phyloP scores from a whole-genome alignment of 64 coral and sea anemone genomes.

The Montipora sp. region DNA sequence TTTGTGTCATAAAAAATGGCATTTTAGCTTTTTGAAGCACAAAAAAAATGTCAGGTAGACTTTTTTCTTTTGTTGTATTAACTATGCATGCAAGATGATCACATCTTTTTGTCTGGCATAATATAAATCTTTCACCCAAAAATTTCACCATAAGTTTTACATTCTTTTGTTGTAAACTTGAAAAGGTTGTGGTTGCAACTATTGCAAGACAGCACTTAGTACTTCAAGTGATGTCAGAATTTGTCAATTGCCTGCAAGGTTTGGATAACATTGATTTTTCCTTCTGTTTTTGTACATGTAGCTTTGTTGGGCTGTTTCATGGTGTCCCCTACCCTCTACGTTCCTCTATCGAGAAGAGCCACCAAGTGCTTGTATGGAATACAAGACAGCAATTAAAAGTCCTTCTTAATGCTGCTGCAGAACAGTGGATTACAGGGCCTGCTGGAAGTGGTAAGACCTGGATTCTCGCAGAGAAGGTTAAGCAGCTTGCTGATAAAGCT shows the following conservation, averaged over 20 bases:
- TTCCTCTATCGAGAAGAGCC: not conserved
- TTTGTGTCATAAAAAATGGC: too few relatives aligned
- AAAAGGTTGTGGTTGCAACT: too few relatives aligned
- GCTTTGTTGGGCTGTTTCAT: slow-evolving; percentile 3
- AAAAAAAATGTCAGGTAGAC: too few relatives aligned
- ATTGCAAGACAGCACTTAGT: too few relatives aligned
- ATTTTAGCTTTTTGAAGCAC: too few relatives aligned
- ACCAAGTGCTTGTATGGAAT: not conserved
- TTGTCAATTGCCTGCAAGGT: not conserved
- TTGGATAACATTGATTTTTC: not conserved
- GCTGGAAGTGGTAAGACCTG: slow-evolving; percentile 79
- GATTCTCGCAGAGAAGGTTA: slow-evolving; percentile 50
- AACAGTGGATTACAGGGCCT: slow-evolving; percentile 74
- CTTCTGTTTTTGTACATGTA: not conserved
- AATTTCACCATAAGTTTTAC: too few relatives aligned
- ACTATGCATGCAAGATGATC: too few relatives aligned
- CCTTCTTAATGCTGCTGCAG: not conserved
- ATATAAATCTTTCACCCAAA: too few relatives aligned
- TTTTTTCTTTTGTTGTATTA: too few relatives aligned
- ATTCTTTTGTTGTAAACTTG: too few relatives aligned
- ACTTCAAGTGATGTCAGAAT: not conserved
- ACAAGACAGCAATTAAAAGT: slow-evolving; percentile 20
- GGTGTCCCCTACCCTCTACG: not conserved
- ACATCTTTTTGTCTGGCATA: too few relatives aligned
- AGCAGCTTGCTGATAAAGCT: slow-evolving; percentile 17